Percentiles rank a stretch among this genome's conserved stretches.
phyloP scores from a whole-genome alignment of 1,140 invertebrate species.

The Drosophila sproati region DNA sequence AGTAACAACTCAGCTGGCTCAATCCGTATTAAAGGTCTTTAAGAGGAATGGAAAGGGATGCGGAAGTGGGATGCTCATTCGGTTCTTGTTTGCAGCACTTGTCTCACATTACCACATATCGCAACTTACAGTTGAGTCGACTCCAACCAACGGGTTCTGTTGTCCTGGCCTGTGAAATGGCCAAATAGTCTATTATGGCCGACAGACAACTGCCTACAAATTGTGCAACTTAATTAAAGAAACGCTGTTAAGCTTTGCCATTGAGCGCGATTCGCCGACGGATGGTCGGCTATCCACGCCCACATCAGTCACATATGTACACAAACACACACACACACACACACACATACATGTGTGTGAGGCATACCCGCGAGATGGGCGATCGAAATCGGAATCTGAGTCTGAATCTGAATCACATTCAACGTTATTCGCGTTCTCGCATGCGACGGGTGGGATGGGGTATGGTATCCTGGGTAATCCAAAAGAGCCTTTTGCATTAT shows the following conservation, averaged over 20 bases:
- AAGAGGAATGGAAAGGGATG: no score
- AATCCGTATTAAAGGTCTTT: no score
- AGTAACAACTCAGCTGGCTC: no score
- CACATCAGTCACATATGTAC: conserved; percentile 37
- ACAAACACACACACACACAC: no score
- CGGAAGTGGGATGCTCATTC: no score
- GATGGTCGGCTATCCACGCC: conserved; percentile 8
- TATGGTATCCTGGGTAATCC: not conserved
- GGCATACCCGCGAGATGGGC: no score
- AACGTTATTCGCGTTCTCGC: conserved; percentile 9
- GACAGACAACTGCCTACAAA: conserved; percentile 71
- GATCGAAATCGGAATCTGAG: conserved; percentile 6
- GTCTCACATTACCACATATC: no score
- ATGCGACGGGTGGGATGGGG: not conserved
- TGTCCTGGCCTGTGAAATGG: conserved; percentile 22
- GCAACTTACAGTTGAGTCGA: no score
- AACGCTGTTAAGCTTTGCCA: conserved; percentile 78
- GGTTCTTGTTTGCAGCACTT: no score
- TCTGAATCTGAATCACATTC: conserved; percentile 27
- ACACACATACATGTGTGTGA: no score
- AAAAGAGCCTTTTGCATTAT: conserved; percentile 53
- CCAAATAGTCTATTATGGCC: conserved; percentile 45
- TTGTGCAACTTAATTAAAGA: conserved; percentile 81
- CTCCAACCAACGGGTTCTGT: not conserved
- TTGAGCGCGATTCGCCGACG: conserved; percentile 46